These are phyloP conservation scores for Polydrusus cervinus DNA, from an alignment of 2,888 invertebrate genomes.

Conservation along the genomic window DNA sequence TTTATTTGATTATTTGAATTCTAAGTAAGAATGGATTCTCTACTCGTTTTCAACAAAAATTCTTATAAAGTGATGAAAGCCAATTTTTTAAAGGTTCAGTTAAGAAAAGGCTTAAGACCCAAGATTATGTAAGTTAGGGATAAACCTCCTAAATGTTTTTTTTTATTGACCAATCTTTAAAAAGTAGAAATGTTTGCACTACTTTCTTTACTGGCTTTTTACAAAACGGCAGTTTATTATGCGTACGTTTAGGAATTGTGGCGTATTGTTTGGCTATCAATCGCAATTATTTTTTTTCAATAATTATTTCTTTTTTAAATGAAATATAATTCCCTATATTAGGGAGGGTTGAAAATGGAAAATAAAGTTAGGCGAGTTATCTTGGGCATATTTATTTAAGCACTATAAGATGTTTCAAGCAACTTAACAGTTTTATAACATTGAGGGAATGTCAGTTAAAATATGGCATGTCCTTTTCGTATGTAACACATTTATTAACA, in stretches of 20 bases:
- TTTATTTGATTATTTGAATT: background rate
- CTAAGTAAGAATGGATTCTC: too few species aligned
- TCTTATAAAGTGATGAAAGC: background rate
- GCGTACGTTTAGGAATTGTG: background rate
- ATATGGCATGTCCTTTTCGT: too few species aligned
- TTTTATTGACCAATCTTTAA: conserved; percentile 16
- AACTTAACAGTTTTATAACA: too few species aligned
- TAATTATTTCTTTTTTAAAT: background rate
- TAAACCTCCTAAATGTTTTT: background rate
- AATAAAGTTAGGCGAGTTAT: too few species aligned
- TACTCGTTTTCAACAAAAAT: background rate
- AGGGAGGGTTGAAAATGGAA: too few species aligned
- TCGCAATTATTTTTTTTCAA: background rate
- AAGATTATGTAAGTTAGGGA: background rate
- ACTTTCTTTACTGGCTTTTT: background rate
- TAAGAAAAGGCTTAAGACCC: background rate
- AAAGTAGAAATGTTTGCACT: conserved; percentile 19
- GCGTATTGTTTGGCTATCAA: too few species aligned
- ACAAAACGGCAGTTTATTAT: background rate
- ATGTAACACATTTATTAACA: too few species aligned
- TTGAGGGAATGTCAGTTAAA: too few species aligned
- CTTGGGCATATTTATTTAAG: too few species aligned
- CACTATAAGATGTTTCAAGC: too few species aligned
- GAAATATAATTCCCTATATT: too few species aligned
- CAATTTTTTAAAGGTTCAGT: too few species aligned